These are phyloP conservation scores for Madoqua kirkii DNA, from an alignment of 2,113 vertebrate species.

Conservation along the genomic window DNA sequence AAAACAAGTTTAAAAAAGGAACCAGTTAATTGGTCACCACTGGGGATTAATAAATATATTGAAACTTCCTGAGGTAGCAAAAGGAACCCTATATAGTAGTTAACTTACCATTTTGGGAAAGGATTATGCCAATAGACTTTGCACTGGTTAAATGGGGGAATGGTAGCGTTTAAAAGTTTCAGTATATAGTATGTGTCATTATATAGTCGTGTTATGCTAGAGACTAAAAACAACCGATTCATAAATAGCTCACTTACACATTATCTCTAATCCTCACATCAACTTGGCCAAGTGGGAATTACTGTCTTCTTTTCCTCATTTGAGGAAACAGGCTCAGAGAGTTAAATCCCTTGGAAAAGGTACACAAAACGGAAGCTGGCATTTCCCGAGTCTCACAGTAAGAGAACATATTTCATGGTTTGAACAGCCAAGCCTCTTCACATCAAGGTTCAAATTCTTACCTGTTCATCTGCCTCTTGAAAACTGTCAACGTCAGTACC, in stretches of 20 bases:
- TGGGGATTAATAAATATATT: neutral
- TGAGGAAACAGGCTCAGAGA: neutral
- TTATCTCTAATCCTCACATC: neutral
- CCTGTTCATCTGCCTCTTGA: constrained; percentile 62
- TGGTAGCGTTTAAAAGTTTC: neutral
- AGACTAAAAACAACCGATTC: neutral
- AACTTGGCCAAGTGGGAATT: neutral
- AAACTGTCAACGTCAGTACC: constrained; percentile 67
- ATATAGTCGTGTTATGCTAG: neutral
- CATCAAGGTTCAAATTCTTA: constrained; percentile 51
- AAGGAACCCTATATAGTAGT: neutral
- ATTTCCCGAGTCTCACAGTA: neutral
- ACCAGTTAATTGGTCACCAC: neutral
- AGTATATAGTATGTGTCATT: neutral
- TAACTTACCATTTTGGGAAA: neutral
- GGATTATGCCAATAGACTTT: neutral
- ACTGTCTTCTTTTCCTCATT: neutral
- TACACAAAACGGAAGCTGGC: neutral
- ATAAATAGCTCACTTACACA: neutral
- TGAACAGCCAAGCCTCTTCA: neutral
- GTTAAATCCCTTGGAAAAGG: neutral
- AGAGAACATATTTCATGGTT: neutral
- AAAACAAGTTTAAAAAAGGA: neutral
- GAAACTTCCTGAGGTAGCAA: neutral
- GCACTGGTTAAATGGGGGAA: neutral